Conservation (phyloP, 2,113 vertebrate genomes). For the Orthonyx spaldingii region DNA sequence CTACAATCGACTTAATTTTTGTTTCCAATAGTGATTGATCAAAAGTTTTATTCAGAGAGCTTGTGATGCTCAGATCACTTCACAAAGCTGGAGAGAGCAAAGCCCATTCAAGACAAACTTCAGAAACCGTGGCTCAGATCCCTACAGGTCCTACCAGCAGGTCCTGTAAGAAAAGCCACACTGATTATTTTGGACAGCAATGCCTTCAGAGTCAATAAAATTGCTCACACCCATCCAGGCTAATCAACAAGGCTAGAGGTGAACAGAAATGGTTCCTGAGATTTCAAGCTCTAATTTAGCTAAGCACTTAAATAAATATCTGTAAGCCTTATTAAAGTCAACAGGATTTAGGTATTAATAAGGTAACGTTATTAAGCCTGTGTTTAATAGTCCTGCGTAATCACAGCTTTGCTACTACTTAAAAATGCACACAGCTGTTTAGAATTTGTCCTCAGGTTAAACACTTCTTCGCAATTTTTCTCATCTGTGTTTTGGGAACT, state of each 20-base stretch:
- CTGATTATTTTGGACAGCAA: not conserved
- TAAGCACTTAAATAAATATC: not conserved
- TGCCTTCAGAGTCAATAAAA: not conserved
- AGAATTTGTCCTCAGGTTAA: not conserved
- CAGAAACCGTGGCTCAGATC: not conserved
- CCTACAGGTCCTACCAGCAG: not conserved
- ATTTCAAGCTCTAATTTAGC: not conserved
- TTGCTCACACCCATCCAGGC: not conserved
- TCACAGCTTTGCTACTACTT: not conserved
- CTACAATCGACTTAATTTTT: not conserved
- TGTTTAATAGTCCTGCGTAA: not conserved
- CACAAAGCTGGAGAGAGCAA: not conserved
- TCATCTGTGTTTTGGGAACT: not conserved
- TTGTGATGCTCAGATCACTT: not conserved
- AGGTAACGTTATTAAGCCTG: not conserved
- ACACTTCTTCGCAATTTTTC: not conserved
- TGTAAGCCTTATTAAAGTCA: conserved; percentile 10
- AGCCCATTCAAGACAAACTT: not conserved
- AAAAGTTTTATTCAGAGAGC: not conserved
- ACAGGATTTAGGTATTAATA: not conserved
- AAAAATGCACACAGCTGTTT: not conserved
- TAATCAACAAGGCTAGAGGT: not conserved
- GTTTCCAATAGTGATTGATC: not conserved
- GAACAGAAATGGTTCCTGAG: not conserved
- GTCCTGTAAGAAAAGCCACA: not conserved